Percentiles rank a stretch among this genome's conserved stretches.
phyloP scores from a whole-genome alignment of 2,888 invertebrate species.

The Neocrepidodera transversa region DNA sequence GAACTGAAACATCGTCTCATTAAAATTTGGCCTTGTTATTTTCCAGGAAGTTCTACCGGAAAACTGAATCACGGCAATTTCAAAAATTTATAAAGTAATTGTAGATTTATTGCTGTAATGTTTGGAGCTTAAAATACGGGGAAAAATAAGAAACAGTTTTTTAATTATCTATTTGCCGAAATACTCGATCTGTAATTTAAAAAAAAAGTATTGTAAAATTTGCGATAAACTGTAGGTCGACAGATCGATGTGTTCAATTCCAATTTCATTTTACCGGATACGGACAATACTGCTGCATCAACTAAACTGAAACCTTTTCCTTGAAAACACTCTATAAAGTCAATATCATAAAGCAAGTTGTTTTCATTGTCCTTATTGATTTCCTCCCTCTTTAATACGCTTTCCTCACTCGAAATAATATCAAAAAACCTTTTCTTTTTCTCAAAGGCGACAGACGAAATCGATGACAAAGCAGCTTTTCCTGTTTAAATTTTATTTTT shows the following conservation, averaged over 20 bases:
- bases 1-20: slow-evolving; percentile 28
- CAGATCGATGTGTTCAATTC: slow-evolving; percentile 24
- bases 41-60: not conserved
- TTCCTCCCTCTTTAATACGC: slow-evolving; percentile 34
- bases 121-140: no score
- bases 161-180: no score
- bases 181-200: no score
- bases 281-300: slow-evolving; percentile 28
- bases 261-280: slow-evolving; percentile 17
- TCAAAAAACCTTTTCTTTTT: slow-evolving; percentile 27
- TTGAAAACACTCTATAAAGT: slow-evolving; percentile 36
- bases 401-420: slow-evolving; percentile 37
- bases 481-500: slow-evolving; percentile 24
- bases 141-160: no score
- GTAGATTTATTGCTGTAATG: not conserved
- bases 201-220: no score
- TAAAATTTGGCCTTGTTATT: slow-evolving; percentile 18
- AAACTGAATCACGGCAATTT: not conserved
- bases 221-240: slow-evolving; percentile 20
- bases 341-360: slow-evolving; percentile 43
- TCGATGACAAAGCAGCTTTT: slow-evolving; percentile 21
- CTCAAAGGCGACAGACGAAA: slow-evolving; percentile 26
- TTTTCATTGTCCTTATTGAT: slow-evolving; percentile 43
- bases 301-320: slow-evolving; percentile 23
- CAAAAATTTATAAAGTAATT: no score